A percentile compares a stretch with the other conserved stretches of the same genome.
phyloP scores from a whole-genome alignment of 2,113 vertebrate genomes.

The Triplophysa tibetana region DNA sequence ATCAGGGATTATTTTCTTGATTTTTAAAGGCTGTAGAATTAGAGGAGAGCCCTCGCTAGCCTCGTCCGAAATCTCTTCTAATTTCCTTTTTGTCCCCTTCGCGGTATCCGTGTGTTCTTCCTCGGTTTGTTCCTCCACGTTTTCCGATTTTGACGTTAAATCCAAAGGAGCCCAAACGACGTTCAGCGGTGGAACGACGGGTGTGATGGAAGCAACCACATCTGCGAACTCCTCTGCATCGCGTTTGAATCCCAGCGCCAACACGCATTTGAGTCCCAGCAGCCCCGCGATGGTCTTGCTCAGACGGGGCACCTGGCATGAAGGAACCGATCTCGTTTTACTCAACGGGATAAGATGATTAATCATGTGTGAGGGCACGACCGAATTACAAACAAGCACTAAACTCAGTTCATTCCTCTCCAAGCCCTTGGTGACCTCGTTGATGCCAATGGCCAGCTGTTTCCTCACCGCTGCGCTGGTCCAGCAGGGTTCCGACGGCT shows the following conservation, averaged over 20 bases:
- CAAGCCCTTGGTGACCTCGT: slow-evolving; percentile 90
- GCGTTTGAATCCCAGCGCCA: slow-evolving; percentile 87
- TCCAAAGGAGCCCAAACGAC: slow-evolving; percentile 78
- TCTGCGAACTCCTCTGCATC: slow-evolving; percentile 70
- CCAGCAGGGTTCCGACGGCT: slow-evolving; percentile 75
- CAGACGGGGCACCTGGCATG: slow-evolving; percentile 86
- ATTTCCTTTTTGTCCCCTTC: slow-evolving; percentile 76
- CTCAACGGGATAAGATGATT: slow-evolving; percentile 85
- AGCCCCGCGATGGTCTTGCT: slow-evolving; percentile 75
- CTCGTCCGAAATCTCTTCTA: slow-evolving; percentile 41
- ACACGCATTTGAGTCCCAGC: slow-evolving; percentile 82
- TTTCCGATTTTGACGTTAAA: accelerated
- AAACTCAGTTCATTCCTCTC: slow-evolving; percentile 84
- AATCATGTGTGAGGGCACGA: slow-evolving; percentile 81
- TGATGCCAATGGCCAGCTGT: slow-evolving; percentile 91
- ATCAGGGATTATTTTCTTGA: slow-evolving; percentile 88
- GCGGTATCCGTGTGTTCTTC: slow-evolving; percentile 44
- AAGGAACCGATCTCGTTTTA: slow-evolving; percentile 76
- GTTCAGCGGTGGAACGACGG: slow-evolving; percentile 76
- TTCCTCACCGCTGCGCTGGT: slow-evolving; percentile 72
- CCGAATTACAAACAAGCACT: slow-evolving; percentile 89
- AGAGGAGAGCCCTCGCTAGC: slow-evolving; percentile 33
- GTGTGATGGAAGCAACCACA: slow-evolving; percentile 74
- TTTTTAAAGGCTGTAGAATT: slow-evolving; percentile 81
- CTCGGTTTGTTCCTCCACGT: neutral